phyloP scores from a whole-genome alignment of 1,140 invertebrate species.

The Coenobita brevimanus region DNA sequence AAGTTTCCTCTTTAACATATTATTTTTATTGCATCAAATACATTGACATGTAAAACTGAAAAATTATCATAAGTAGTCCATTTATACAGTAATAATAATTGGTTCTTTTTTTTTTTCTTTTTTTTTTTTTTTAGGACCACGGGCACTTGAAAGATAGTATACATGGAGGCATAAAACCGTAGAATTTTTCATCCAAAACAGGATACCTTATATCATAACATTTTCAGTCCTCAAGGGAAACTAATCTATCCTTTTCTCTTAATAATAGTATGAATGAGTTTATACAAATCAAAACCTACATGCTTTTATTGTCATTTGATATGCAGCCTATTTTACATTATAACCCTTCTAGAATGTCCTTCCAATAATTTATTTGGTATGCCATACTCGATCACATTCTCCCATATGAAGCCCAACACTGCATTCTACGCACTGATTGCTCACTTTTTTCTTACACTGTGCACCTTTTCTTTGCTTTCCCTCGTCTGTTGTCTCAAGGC shows the following conservation, averaged over 20 bases:
- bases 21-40: no score
- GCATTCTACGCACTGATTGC: neutral
- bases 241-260: no score
- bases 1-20: constrained; percentile 4
- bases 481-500: no score
- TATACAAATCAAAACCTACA: no score
- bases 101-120: no score
- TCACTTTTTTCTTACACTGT: neutral
- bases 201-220: no score
- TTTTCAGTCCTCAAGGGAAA: no score
- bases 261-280: no score
- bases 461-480: no score
- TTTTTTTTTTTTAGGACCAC: constrained; percentile 53
- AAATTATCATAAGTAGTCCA: constrained; percentile 21
- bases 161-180: neutral
- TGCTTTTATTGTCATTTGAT: no score
- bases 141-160: constrained; percentile 29
- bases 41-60: constrained; percentile 28
- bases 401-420: neutral
- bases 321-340: neutral
- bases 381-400: constrained; percentile 2
- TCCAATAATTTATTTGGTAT: neutral
- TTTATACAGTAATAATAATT: constrained; percentile 30
- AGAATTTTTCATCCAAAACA: neutral
- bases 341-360: constrained; percentile 20